Conservation (phyloP, 1,140 invertebrate genomes). For the Pogonomyrmex californicus region DNA sequence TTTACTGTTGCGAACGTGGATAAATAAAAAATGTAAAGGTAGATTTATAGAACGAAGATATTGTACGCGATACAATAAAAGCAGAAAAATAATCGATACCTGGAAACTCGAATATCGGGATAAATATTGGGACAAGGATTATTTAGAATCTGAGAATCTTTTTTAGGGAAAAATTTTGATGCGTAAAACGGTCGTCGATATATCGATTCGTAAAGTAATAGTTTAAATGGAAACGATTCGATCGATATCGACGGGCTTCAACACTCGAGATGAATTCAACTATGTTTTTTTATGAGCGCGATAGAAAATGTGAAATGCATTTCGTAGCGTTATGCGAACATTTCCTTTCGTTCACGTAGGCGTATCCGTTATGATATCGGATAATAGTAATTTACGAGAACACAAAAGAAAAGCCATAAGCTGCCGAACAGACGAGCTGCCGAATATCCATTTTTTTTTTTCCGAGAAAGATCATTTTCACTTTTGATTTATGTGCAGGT, state of each 20-base stretch:
- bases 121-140: neutral
- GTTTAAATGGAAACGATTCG: neutral
- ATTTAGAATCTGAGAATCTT: neutral
- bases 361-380: neutral
- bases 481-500: constrained; percentile 18
- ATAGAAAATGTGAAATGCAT: constrained; percentile 9
- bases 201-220: neutral
- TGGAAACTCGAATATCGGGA: neutral
- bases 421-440: neutral
- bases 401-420: neutral
- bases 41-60: neutral
- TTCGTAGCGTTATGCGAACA: neutral
- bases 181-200: neutral
- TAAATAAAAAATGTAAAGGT: neutral
- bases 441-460: constrained; percentile 28
- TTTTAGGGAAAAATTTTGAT: neutral
- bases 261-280: neutral
- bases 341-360: neutral
- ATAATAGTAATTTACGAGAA: constrained; percentile 35
- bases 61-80: constrained; percentile 19
- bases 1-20: constrained; percentile 14
- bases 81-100: neutral
- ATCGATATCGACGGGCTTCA: neutral
- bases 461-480: neutral
- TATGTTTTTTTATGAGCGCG: neutral